Conservation (phyloP, 2,888 invertebrate genomes). For the Cheilosia impressa region DNA sequence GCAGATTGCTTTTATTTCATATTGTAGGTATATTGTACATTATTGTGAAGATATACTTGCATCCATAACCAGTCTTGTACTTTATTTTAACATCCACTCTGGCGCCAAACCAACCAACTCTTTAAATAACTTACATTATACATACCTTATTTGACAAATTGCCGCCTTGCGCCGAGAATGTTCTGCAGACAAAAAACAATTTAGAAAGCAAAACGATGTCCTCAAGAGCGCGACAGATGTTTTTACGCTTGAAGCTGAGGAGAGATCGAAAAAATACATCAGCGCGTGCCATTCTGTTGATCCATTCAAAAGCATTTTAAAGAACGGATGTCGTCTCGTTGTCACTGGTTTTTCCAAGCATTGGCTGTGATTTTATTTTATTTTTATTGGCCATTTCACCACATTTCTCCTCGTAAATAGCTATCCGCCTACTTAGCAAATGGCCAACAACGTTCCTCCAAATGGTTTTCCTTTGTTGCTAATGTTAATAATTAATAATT, state of each 20-base stretch:
- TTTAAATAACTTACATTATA: no score
- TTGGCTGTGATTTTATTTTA: slow-evolving; percentile 10
- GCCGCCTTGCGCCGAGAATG: not conserved
- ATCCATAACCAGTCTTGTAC: not conserved
- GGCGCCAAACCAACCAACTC: no score
- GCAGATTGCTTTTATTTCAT: no score
- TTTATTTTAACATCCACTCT: not conserved
- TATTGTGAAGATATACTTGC: no score
- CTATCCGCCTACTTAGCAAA: slow-evolving; percentile 31
- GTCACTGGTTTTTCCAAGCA: slow-evolving; percentile 44
- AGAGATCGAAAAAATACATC: slow-evolving; percentile 35
- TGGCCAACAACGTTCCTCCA: slow-evolving; percentile 31
- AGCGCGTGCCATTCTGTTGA: slow-evolving; percentile 71
- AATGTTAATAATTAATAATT: slow-evolving; percentile 33
- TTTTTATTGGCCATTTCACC: slow-evolving; percentile 18
- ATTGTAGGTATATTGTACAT: no score
- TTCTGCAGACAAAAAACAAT: slow-evolving; percentile 45
- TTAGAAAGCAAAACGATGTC: slow-evolving; percentile 28
- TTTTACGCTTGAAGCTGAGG: slow-evolving; percentile 34
- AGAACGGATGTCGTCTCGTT: slow-evolving; percentile 45
- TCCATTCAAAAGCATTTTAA: slow-evolving; percentile 62
- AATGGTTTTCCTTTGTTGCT: slow-evolving; percentile 45
- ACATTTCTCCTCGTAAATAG: slow-evolving; percentile 20
- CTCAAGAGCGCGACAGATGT: slow-evolving; percentile 57
- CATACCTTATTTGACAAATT: not conserved